A percentile compares a stretch with the other conserved stretches of the same genome.
Evolutionary conservation across 2,888 invertebrate species (phyloP).

Genomic region (Cheilosia scutellata): DNA sequence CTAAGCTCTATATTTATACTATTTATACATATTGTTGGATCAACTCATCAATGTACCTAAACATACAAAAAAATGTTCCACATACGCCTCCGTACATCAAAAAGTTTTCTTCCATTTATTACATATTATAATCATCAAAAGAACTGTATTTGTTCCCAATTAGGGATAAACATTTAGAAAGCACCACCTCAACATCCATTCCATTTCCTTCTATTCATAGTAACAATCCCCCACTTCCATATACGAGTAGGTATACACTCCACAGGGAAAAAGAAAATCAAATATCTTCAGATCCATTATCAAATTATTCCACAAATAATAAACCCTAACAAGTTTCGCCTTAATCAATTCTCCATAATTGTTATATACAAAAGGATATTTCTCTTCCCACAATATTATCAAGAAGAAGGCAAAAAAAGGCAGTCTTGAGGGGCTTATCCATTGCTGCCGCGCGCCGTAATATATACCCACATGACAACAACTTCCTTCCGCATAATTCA

Average conservation of each 20-base stretch:
- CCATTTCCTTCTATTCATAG: background rate
- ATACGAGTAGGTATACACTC: background rate
- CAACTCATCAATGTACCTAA: background rate
- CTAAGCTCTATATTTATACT: no score
- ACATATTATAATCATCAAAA: background rate
- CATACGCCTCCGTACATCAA: constrained; percentile 19
- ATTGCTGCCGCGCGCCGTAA: background rate
- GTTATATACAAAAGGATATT: constrained; percentile 4
- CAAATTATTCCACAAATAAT: constrained; percentile 51
- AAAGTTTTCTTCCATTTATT: background rate
- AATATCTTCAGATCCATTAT: constrained; percentile 52
- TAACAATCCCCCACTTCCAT: background rate
- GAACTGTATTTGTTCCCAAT: background rate
- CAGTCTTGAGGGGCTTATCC: background rate
- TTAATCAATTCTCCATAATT: constrained; percentile 51
- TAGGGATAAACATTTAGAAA: background rate
- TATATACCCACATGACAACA: constrained; percentile 40
- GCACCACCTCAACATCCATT: background rate
- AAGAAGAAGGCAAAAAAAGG: background rate
- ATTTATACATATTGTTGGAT: no score
- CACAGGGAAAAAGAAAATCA: constrained; percentile 5
- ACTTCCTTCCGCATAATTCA: constrained; percentile 61
- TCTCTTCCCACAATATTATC: background rate
- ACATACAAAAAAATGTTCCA: background rate
- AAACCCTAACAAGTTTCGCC: constrained; percentile 51